phyloP scores from a whole-genome alignment of 2,113 vertebrate genomes.

The Poeciliopsis turrubarensis region DNA sequence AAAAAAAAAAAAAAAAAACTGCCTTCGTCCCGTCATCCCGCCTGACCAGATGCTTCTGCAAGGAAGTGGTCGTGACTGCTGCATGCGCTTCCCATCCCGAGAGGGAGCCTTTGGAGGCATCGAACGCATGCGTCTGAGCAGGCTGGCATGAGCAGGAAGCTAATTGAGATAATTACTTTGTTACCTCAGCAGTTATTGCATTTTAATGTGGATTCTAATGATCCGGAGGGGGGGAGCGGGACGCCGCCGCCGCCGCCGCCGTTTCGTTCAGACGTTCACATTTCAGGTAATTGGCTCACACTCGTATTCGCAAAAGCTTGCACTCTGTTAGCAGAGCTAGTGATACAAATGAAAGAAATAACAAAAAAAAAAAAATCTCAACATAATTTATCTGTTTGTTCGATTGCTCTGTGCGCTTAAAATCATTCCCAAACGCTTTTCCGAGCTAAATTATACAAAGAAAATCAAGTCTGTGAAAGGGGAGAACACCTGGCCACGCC shows the following conservation, averaged over 20 bases:
- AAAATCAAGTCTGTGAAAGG: no score
- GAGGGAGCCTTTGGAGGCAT: slow-evolving; percentile 43
- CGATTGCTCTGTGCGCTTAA: not conserved
- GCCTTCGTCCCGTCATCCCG: slow-evolving; percentile 6
- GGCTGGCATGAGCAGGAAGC: slow-evolving; percentile 59
- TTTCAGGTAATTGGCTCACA: slow-evolving; percentile 24
- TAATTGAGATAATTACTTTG: slow-evolving; percentile 76
- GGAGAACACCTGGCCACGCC: not conserved
- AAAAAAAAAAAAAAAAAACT: slow-evolving; percentile 34
- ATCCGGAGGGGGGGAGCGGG: slow-evolving; percentile 31
- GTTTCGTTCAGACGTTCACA: not conserved
- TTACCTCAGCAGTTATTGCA: slow-evolving; percentile 67
- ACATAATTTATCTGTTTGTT: not conserved
- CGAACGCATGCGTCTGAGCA: slow-evolving; percentile 42
- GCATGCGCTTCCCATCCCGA: slow-evolving; percentile 43
- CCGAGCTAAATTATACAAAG: not conserved
- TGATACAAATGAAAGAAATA: no score
- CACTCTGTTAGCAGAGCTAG: not conserved
- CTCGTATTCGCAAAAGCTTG: not conserved
- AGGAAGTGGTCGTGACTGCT: slow-evolving; percentile 46
- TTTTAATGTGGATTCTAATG: slow-evolving; percentile 67
- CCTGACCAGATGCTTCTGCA: slow-evolving; percentile 59
- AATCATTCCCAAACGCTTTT: no score
- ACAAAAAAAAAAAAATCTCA: not conserved
- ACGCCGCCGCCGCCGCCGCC: not conserved